A percentile compares a stretch with the other conserved stretches of the same genome.
Conservation (phyloP, 2,113 vertebrate species). For the Sterna hirundo region DNA sequence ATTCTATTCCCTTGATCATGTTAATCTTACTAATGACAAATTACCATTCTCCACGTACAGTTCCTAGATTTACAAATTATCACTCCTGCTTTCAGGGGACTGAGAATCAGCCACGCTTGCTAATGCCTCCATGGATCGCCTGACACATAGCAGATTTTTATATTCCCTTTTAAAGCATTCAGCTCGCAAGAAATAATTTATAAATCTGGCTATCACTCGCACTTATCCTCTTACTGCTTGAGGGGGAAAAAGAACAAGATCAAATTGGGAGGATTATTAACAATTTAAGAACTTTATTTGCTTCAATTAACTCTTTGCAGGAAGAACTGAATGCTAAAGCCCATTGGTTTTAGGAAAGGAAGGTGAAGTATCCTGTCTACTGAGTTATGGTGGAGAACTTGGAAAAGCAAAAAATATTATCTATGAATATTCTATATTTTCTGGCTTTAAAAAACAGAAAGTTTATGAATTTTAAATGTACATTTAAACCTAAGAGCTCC, state of each 20-base stretch:
- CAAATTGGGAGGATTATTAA: conserved; percentile 76
- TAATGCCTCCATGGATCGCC: conserved; percentile 75
- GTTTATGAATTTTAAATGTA: not conserved
- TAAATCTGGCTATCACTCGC: conserved; percentile 72
- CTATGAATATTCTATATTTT: not conserved
- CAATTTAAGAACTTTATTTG: conserved; percentile 77
- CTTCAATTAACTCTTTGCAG: conserved; percentile 70
- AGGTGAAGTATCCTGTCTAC: not conserved
- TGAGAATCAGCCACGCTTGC: conserved; percentile 75
- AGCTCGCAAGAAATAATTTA: conserved; percentile 73
- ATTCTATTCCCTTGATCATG: conserved; percentile 80
- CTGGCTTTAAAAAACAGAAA: not conserved
- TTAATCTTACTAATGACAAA: conserved; percentile 87
- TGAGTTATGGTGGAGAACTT: not conserved
- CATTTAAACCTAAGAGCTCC: not conserved
- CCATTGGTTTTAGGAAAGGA: not conserved
- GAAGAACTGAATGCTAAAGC: not conserved
- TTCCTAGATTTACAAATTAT: conserved; percentile 83
- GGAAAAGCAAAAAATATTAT: not conserved
- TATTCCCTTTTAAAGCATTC: conserved; percentile 76
- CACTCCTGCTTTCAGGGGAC: conserved; percentile 75
- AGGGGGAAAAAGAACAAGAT: conserved; percentile 68
- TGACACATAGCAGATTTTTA: conserved; percentile 75
- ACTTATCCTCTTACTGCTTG: conserved; percentile 69
- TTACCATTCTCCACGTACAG: conserved; percentile 81